phyloP scores from a whole-genome alignment of 2,888 invertebrate genomes.

The Pedicia rivosa region DNA sequence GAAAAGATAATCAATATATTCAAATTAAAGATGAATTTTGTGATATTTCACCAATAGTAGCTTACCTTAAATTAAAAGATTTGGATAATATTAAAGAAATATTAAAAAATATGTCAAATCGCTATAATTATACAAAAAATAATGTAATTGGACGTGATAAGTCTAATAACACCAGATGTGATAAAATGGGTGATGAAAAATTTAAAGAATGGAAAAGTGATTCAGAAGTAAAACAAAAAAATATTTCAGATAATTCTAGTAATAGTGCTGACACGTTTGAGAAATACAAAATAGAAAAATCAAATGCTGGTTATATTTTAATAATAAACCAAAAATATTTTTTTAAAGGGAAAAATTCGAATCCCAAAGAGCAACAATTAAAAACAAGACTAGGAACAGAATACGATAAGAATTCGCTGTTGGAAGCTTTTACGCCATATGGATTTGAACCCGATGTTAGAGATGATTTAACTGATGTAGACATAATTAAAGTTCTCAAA shows the following conservation, averaged over 20 bases:
- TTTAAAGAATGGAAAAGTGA: no score
- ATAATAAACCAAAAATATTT: constrained; percentile 26
- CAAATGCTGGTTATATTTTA: constrained; percentile 21
- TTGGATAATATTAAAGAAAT: constrained; percentile 16
- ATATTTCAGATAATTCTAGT: no score
- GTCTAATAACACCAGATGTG: no score
- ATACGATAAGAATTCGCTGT: constrained; percentile 21
- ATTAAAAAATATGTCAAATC: constrained; percentile 9
- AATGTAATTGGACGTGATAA: constrained; percentile 8
- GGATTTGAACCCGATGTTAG: no score
- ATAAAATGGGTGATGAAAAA: no score
- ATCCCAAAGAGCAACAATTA: constrained; percentile 17
- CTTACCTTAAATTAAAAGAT: constrained; percentile 21
- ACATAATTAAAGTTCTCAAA: no score
- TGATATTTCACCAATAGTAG: constrained; percentile 17
- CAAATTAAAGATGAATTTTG: background rate
- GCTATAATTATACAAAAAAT: background rate
- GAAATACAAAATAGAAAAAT: constrained; percentile 15
- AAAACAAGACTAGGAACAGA: constrained; percentile 16
- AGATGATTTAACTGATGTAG: no score
- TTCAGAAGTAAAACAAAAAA: no score
- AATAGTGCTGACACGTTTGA: constrained; percentile 9
- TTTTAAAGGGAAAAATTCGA: constrained; percentile 19
- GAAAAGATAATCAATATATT: constrained; percentile 15
- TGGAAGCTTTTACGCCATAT: constrained; percentile 26